Evolutionary conservation across 1,140 invertebrate genomes (phyloP).

Genomic region (Hetaerina americana): DNA sequence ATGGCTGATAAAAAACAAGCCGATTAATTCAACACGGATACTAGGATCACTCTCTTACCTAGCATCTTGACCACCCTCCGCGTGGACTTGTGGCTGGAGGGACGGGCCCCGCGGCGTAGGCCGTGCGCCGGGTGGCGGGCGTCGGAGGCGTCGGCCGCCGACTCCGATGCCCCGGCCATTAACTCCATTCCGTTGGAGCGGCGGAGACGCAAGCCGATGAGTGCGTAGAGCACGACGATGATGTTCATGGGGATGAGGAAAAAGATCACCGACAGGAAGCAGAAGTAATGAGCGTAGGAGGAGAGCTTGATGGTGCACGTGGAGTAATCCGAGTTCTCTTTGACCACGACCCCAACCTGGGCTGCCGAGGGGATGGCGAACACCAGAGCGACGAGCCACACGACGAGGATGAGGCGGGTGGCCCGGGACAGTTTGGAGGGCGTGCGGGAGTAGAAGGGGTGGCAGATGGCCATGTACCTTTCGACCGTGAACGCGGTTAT

Average conservation of each 20-base stretch:
- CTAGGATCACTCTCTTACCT: too few species aligned
- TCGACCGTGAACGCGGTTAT: slow-evolving; percentile 54
- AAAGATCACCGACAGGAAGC: too few species aligned
- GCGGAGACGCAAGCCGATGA: slow-evolving; percentile 63
- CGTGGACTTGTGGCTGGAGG: too few species aligned
- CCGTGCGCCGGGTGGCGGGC: too few species aligned
- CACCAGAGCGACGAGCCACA: slow-evolving; percentile 42
- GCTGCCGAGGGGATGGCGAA: slow-evolving; percentile 42
- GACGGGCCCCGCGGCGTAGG: too few species aligned
- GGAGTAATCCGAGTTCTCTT: slow-evolving; percentile 18
- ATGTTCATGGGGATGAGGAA: slow-evolving; percentile 70
- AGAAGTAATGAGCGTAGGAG: too few species aligned
- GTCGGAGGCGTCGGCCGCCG: too few species aligned
- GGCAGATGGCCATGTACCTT: slow-evolving; percentile 56
- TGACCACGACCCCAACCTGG: slow-evolving; percentile 29
- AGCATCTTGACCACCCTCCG: too few species aligned
- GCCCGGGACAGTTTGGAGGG: slow-evolving; percentile 40
- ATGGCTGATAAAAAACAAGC: too few species aligned
- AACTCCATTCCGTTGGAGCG: too few species aligned
- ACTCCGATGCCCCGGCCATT: too few species aligned
- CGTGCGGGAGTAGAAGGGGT: slow-evolving; percentile 37
- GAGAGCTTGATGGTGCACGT: slow-evolving; percentile 24
- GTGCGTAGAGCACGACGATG: slow-evolving; percentile 59
- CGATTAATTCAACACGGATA: too few species aligned
- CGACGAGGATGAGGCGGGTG: slow-evolving; percentile 39